phyloP scores from a whole-genome alignment of 37 sponge, comb jelly and placozoan genomes.

The Geodia barretti region DNA sequence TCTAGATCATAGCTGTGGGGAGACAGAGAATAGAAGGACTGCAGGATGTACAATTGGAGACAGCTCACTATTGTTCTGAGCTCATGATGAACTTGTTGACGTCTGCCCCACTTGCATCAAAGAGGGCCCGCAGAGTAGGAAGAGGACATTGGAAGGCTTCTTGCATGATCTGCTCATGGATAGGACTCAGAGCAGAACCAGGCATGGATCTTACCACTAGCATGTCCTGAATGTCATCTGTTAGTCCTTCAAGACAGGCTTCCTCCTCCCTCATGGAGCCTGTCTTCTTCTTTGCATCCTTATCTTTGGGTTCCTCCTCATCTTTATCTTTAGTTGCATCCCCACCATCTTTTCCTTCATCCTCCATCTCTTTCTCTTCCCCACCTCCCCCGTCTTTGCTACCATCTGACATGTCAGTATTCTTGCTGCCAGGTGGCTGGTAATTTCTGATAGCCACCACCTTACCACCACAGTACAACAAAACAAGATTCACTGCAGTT shows the following conservation, averaged over 20 bases:
- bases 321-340: no score
- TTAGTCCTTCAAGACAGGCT: slow-evolving; percentile 36
- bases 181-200: background rate
- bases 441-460: slow-evolving; percentile 42
- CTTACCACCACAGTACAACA: background rate
- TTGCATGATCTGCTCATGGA: slow-evolving; percentile 49
- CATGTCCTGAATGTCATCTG: slow-evolving; percentile 38
- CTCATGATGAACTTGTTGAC: slow-evolving; percentile 57
- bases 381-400: background rate
- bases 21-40: background rate
- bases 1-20: slow-evolving; percentile 22
- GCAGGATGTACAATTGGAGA: background rate
- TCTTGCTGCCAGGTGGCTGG: slow-evolving; percentile 1
- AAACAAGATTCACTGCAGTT: no score
- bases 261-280: background rate
- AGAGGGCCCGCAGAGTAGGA: slow-evolving; percentile 72
- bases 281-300: slow-evolving; percentile 20
- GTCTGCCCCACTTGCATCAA: slow-evolving; percentile 61
- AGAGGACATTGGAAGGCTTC: slow-evolving; percentile 75
- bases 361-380: slow-evolving; percentile 1
- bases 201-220: slow-evolving; percentile 15
- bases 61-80: slow-evolving; percentile 60
- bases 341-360: background rate
- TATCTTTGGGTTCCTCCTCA: slow-evolving; percentile 5
- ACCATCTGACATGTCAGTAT: background rate